Conservation (phyloP, 1,140 invertebrate genomes). For the Apocrypta bakeri region DNA sequence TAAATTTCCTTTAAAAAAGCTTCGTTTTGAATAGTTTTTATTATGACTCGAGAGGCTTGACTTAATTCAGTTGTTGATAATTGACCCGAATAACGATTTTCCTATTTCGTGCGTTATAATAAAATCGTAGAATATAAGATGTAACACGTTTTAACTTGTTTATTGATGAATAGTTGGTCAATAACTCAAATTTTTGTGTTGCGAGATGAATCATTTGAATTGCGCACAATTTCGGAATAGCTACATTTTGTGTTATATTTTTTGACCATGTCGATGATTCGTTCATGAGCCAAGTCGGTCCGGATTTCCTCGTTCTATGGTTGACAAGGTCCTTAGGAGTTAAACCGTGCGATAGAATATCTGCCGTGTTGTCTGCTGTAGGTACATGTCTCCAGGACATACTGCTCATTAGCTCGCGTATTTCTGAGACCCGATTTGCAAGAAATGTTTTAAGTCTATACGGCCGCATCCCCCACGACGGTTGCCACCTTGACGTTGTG, state of each 20-base stretch:
- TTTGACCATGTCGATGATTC: not conserved
- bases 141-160: not conserved
- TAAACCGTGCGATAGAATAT: not conserved
- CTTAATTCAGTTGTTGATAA: not conserved
- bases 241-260: not conserved
- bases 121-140: slow-evolving; percentile 1
- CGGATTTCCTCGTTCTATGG: not conserved
- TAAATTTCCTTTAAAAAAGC: not conserved
- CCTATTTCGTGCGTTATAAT: not conserved
- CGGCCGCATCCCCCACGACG: no score
- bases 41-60: not conserved
- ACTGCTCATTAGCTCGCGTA: not conserved
- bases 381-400: not conserved
- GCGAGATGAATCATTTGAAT: not conserved
- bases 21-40: not conserved
- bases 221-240: not conserved
- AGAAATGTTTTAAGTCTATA: not conserved
- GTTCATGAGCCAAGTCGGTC: not conserved
- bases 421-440: slow-evolving; percentile 15
- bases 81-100: not conserved
- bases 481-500: no score
- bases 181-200: no score
- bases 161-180: not conserved
- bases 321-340: not conserved
- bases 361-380: not conserved